Evolutionary conservation across 2,888 invertebrate species (phyloP).

Genomic region (Stegophylla sp.): DNA sequence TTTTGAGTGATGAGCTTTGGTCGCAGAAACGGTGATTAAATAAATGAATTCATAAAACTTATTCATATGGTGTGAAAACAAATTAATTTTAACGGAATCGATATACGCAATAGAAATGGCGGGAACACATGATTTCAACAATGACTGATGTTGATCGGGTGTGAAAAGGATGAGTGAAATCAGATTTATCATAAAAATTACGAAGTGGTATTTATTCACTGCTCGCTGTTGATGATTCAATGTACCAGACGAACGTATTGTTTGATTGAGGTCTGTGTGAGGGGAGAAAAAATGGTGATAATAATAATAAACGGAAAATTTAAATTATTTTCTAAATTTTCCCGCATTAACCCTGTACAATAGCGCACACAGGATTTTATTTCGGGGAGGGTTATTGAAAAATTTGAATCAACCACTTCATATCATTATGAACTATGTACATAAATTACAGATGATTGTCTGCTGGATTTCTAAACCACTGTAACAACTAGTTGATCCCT

Average conservation of each 20-base stretch:
- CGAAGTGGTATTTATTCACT: background rate
- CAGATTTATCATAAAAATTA: conserved; percentile 26
- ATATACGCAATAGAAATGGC: background rate
- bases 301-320: background rate
- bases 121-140: background rate
- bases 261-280: background rate
- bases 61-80: conserved; percentile 15
- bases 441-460: too few species aligned
- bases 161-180: conserved; percentile 20
- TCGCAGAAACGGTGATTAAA: conserved; percentile 14
- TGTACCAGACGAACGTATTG: background rate
- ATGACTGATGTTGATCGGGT: conserved; percentile 26
- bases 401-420: too few species aligned
- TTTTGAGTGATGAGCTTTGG: conserved; percentile 24
- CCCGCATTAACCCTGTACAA: too few species aligned
- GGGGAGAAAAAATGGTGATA: background rate
- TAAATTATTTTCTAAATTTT: background rate
- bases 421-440: too few species aligned
- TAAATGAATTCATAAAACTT: conserved; percentile 29
- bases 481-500: too few species aligned
- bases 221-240: conserved; percentile 9
- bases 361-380: too few species aligned
- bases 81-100: conserved; percentile 27
- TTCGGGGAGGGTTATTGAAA: too few species aligned
- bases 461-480: too few species aligned